A percentile compares a stretch with the other conserved stretches of the same genome.
phyloP scores from a whole-genome alignment of 2,888 invertebrate genomes.

The Pseudococcus longispinus region DNA sequence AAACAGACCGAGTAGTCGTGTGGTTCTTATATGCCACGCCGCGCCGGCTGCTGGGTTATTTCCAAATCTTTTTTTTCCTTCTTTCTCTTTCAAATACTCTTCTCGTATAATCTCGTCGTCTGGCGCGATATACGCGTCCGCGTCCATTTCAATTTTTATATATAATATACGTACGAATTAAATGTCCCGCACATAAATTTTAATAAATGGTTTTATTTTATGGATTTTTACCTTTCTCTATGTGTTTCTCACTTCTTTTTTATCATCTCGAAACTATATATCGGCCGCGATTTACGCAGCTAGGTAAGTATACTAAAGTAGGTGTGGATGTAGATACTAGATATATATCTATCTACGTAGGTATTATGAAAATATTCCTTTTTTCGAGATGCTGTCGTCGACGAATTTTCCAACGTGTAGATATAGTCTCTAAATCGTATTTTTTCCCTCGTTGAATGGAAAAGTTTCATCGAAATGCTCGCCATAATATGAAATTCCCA shows the following conservation, averaged over 20 bases:
- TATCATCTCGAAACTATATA: neutral
- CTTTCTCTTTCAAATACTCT: neutral
- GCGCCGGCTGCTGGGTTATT: slow-evolving; percentile 26
- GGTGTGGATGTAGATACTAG: neutral
- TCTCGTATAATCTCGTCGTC: neutral
- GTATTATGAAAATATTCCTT: neutral
- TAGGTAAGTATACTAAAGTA: neutral
- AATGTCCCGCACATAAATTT: slow-evolving; percentile 22
- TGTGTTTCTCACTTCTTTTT: neutral
- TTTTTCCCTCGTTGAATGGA: neutral
- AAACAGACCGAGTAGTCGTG: neutral
- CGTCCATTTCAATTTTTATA: slow-evolving; percentile 16
- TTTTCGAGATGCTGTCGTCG: neutral
- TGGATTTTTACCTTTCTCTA: neutral
- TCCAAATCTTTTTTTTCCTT: neutral
- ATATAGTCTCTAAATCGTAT: neutral
- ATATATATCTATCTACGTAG: neutral
- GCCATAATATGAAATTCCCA: too few species aligned
- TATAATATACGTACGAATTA: slow-evolving; percentile 21
- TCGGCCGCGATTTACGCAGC: neutral
- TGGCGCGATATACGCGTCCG: neutral
- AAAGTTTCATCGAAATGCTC: neutral
- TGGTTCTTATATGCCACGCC: neutral
- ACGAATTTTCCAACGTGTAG: neutral
- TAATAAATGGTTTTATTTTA: slow-evolving; percentile 28